Evolutionary conservation across 2,888 invertebrate genomes (phyloP), one percentile per base, ranked within the genome.

Genomic region (Tyria jacobaeae): DNA sequence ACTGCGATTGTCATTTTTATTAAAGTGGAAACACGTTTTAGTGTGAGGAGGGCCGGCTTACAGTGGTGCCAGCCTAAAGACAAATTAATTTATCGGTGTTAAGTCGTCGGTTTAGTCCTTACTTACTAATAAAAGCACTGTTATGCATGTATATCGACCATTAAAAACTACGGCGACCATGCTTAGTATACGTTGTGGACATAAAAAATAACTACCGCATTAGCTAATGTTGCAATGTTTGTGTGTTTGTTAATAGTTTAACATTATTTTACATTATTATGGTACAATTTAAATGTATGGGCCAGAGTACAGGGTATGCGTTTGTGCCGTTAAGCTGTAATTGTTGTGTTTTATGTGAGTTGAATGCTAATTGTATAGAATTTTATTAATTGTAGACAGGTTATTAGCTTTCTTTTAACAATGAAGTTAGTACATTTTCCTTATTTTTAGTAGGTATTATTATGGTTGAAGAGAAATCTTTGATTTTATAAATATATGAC

Each of bases 81-180:
- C 66, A 85, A 83, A 86, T 86, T 80, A 86, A 86, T 86, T 83
- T 81, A 83, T 80, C 71, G 78, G 74, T 76, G 75, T 74, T 74
- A 78, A 81, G 78, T 83, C 78, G 80, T 86, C 81, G 77, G 82
- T 76, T 79, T 78, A 80, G 80, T 80, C 72, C 75, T 78, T 78
- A 70, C 62, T 63, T 73, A 76, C 75, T 75, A 78, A 70, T 78
- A 80, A 79, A 78, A 79, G 71, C 66, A 78, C 70, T 71, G 73
- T 75, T 76, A 71, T 77, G 76, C 77, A 78, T 84, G 81, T 82
- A 81, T 78, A 80, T 78, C 68, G 76, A 73, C 75, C 78, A 82
- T 85, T 84, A 85, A 81, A 79, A 76, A 76, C 80, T 80, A 81
- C 76, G 73, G 82, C 70, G 75, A 78, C 80, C 81, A 82, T 81